A percentile compares a stretch with the other conserved stretches of the same genome.
These are phyloP conservation scores for Stegana nigrithorax DNA, from an alignment of 2,888 invertebrate genomes.

Conservation along the genomic window DNA sequence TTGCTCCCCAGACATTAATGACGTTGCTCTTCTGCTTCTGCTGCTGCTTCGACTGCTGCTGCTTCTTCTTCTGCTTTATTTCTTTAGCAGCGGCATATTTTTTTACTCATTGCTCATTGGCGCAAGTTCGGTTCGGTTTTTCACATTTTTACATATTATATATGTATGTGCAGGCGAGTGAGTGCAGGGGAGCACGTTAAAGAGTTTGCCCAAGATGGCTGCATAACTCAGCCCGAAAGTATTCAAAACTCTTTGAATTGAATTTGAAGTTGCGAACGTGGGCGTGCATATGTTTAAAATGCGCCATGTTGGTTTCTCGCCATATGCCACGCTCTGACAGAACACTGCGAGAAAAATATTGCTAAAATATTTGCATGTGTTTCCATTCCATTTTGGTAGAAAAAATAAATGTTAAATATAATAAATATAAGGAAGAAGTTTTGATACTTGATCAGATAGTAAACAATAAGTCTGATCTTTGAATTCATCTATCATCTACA, in stretches of 20 bases:
- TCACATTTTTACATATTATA: not conserved
- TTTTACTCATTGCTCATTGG: not conserved
- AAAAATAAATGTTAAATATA: not conserved
- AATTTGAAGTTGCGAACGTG: not conserved
- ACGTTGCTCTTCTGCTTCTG: too few species aligned
- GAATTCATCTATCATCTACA: too few species aligned
- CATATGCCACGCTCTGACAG: not conserved
- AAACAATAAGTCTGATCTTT: too few species aligned
- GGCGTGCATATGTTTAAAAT: slow-evolving; percentile 13
- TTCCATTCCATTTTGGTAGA: not conserved
- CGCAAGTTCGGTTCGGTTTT: too few species aligned
- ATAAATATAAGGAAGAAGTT: not conserved
- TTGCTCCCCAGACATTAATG: too few species aligned
- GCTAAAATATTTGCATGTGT: too few species aligned
- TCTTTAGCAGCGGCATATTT: too few species aligned
- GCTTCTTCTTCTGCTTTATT: too few species aligned
- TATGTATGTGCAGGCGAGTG: not conserved
- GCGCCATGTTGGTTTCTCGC: not conserved
- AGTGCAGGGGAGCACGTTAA: too few species aligned
- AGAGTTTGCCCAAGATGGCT: not conserved
- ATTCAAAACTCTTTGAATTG: slow-evolving; percentile 23
- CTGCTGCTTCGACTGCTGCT: too few species aligned
- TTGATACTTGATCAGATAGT: not conserved
- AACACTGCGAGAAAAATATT: not conserved
- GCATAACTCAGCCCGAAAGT: slow-evolving; percentile 35